phyloP scores from a whole-genome alignment of 2,113 vertebrate species.

The Scartelaos histophorus region DNA sequence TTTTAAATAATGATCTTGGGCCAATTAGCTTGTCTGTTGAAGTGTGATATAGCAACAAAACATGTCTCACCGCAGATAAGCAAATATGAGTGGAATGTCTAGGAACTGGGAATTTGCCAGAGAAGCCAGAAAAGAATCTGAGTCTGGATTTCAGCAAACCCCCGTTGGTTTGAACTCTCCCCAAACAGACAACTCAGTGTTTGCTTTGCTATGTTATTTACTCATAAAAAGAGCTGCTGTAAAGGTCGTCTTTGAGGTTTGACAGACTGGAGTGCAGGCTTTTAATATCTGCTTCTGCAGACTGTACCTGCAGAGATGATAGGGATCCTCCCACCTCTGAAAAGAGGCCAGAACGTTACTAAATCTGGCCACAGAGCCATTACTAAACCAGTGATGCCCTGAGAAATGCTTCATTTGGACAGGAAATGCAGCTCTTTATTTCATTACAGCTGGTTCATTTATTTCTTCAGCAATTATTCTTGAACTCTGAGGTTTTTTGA shows the following conservation, averaged over 20 bases:
- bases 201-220: constrained; percentile 30
- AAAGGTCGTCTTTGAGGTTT: constrained; percentile 48
- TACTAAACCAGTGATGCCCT: constrained; percentile 27
- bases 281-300: constrained; percentile 41
- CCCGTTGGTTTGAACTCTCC: not conserved
- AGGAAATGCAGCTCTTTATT: not conserved
- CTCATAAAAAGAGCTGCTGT: constrained; percentile 20
- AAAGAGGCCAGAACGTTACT: constrained; percentile 30
- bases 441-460: too few relatives aligned
- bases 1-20: too few relatives aligned
- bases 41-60: not conserved
- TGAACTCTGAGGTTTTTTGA: too few relatives aligned
- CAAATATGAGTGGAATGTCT: not conserved
- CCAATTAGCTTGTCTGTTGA: too few relatives aligned
- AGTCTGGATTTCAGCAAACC: not conserved
- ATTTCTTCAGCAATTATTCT: too few relatives aligned
- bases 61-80: not conserved
- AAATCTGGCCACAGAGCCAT: constrained; percentile 25
- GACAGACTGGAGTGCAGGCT: constrained; percentile 45
- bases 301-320: constrained; percentile 48
- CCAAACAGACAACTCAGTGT: not conserved
- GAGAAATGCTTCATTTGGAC: constrained; percentile 17
- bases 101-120: not conserved
- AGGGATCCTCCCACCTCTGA: constrained; percentile 26
- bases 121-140: too few relatives aligned